Evolutionary conservation across 2,113 vertebrate species (phyloP), one percentile per base, ranked within the genome.

Genomic region (Arizona elegans): DNA sequence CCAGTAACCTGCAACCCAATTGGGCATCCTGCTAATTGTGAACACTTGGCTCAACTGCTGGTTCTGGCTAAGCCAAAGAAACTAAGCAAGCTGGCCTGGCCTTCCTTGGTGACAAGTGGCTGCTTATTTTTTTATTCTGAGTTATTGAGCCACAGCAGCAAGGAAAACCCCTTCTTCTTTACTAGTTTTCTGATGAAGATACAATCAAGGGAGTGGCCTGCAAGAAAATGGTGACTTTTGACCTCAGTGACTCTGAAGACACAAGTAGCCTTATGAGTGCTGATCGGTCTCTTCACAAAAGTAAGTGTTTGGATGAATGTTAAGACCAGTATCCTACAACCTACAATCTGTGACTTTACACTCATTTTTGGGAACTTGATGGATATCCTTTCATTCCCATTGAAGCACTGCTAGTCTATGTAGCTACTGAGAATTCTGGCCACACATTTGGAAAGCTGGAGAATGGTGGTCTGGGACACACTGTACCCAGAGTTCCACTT

Each of bases 171-270:
- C 8, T 85, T 90, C 75, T 81, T 52, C 10, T 23, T 70, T 81
- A 87, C 0, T 95, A 99, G 99, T 96, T 98, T 3, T 97, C 98
- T 2, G 98, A 98, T 52, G 98, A 98, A 12, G 98, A 98, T 29
- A 95, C 93, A 0, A 95, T 97, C 70, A 98, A 94, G 89, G 96
- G 94, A 38, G 50, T 93, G 3, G 96, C 94, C 0, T 97, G 97
- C 47, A 97, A 97, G 94, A 99, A 98, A 95, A 29, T 91, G 47
- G 99, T 99, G 95, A 99, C 98, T 5, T 99, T 99, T 93, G 98
- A 99, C 88, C 97, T 99, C 93, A 98, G 98, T 0, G 97, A 97
- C 89, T 98, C 98, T 0, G 99, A 98, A 19, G 98, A 99, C 93
- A 94, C 97, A 1, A 98, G 96, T 97, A 98, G 98, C 21, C 94